Base-by-base conservation (phyloP, 2,113 vertebrate species). In the Fregata magnificens region DNA sequence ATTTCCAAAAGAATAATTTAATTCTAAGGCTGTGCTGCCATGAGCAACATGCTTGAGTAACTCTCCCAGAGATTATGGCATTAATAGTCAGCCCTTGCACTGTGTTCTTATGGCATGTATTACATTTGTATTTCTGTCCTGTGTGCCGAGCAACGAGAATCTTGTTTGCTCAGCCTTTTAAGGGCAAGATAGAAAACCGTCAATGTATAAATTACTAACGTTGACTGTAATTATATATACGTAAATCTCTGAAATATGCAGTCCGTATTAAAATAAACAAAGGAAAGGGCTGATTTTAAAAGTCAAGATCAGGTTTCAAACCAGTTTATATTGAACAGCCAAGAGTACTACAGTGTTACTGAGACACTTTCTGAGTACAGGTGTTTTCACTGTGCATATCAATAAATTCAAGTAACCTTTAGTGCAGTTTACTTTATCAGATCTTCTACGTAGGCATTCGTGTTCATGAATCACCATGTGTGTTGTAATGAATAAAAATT, bases 111-210 rank as follows among this genome's bases (percentile, higher is more conserved):
- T 11, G 66, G 65, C 36, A 34, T 26, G 12, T 71, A 20, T 93
- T 94, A 38, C 45, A 53, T 72, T 62, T 79, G 31, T 85, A 28
- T 87, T 91, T 92, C 50, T 62, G 19, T 67, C 45, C 52, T 78
- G 47, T 5, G 2, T 44, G 61, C 76, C 3, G 1, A 61, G 42
- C 65, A 81, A 49, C 4, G 14, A 29, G 56, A 38, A 56, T 76
- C 61, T 95, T 78, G 21, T 90, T 95, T 95, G n/a, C 52, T 95
- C 61, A 84, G 67, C 36, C 17, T 69, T 91, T 87, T 76, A 82
- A 86, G 44, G 38, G 80, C 47, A 67, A 79, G 36, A 40, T 16
- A 82, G 21, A 92, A 93, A 97, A 52, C 26, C 42, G 15, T 77
- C 50, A 76, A 13, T 4, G 5, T 82, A 61, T 77, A 94, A 92